A percentile compares a stretch with the other conserved stretches of the same genome.
Evolutionary conservation across 2,797 vertebrate species (phyloP).

Genomic region (Hydrophis major): DNA sequence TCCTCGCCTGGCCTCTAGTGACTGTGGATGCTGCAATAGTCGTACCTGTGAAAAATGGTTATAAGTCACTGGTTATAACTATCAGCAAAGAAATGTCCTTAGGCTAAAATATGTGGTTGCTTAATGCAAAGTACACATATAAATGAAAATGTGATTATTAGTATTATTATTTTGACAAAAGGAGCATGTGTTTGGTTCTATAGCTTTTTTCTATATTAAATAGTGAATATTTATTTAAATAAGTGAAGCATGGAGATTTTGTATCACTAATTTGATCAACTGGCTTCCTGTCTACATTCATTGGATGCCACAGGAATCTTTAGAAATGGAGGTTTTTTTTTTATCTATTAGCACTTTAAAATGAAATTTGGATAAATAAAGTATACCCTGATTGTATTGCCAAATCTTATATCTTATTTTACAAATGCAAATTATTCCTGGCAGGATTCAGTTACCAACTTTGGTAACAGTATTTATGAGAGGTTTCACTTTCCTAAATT

Average conservation of each 20-base stretch:
- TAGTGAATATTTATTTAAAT: constrained; percentile 6
- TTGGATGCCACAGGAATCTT: background rate
- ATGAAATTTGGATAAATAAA: constrained; percentile 17
- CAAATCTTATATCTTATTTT: background rate
- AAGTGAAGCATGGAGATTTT: background rate
- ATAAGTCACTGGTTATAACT: too few species aligned
- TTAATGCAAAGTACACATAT: background rate
- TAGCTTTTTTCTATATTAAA: background rate
- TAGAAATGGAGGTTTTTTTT: background rate
- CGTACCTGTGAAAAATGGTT: too few species aligned
- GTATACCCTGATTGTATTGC: background rate
- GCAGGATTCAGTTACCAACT: background rate
- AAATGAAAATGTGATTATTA: background rate
- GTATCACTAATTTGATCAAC: background rate
- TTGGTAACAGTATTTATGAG: background rate
- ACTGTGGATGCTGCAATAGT: too few species aligned
- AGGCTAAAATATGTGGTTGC: constrained; percentile 3
- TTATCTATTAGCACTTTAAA: background rate
- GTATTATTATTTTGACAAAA: background rate
- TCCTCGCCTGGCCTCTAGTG: too few species aligned
- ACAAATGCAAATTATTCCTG: background rate
- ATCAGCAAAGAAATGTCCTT: background rate
- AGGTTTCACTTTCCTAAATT: background rate
- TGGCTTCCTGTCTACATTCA: background rate
- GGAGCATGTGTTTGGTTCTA: background rate